Evolutionary conservation across 1,140 invertebrate species (phyloP).

Genomic region (Drosophila aff.): DNA sequence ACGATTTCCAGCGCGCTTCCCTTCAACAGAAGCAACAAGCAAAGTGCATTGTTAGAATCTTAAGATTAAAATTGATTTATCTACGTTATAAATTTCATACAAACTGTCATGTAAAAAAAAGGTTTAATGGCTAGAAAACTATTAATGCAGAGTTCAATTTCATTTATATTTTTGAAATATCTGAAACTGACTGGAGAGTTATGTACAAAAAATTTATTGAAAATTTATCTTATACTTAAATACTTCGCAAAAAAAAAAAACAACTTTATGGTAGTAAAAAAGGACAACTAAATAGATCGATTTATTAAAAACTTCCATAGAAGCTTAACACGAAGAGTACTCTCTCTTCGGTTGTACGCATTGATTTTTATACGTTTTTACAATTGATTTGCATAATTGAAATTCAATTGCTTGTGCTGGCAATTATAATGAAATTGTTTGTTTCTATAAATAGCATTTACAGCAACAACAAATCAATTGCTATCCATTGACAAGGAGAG

Average conservation of each 20-base stretch:
- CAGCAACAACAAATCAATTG: slow-evolving; percentile 59
- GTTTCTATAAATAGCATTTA: slow-evolving; percentile 62
- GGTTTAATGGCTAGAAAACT: too few relatives aligned
- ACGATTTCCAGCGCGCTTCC: slow-evolving; percentile 17
- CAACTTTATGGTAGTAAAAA: neutral
- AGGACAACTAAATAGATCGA: too few relatives aligned
- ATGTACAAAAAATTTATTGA: too few relatives aligned
- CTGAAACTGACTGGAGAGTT: too few relatives aligned
- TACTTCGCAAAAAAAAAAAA: neutral
- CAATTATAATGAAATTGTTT: slow-evolving; percentile 74
- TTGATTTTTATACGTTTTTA: slow-evolving; percentile 7
- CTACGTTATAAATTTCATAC: neutral
- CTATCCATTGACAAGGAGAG: slow-evolving; percentile 1
- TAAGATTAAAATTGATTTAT: neutral
- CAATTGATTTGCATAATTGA: slow-evolving; percentile 53
- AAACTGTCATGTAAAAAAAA: neutral
- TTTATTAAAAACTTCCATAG: too few relatives aligned
- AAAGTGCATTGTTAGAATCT: slow-evolving; percentile 23
- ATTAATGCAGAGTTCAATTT: neutral
- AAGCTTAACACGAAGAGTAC: neutral
- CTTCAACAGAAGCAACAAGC: slow-evolving; percentile 22
- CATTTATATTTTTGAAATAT: too few relatives aligned
- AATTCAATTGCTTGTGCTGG: slow-evolving; percentile 61
- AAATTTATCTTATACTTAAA: too few relatives aligned
- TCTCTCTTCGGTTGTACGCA: neutral